A percentile compares a stretch with the other conserved stretches of the same genome.
These are phyloP conservation scores for Galbula dea DNA, from an alignment of 2,113 vertebrate species.

Conservation along the genomic window DNA sequence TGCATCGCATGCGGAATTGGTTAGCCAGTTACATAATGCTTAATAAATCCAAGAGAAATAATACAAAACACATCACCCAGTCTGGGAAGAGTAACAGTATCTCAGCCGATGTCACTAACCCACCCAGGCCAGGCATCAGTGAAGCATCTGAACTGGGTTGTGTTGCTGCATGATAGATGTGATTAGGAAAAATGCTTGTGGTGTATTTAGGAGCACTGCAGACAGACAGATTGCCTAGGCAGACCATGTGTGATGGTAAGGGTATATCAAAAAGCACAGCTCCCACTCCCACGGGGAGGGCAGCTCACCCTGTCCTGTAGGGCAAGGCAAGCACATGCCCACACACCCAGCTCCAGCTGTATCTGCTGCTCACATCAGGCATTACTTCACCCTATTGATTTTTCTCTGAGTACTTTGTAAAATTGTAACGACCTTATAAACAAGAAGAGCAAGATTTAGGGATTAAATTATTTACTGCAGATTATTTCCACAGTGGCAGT, in stretches of 20 bases:
- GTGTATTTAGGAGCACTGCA: not conserved
- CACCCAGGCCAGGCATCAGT: rapidly evolving
- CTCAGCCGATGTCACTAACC: not conserved
- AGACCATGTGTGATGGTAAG: not conserved
- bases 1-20: not conserved
- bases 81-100: not conserved
- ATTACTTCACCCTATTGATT: not conserved
- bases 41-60: conserved; percentile 61
- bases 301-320: rapidly evolving
- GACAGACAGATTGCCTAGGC: not conserved
- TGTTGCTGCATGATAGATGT: not conserved
- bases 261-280: not conserved
- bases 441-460: not conserved
- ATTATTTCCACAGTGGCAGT: not conserved
- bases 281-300: rapidly evolving
- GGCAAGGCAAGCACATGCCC: not conserved
- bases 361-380: not conserved
- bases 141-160: not conserved
- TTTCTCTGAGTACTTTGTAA: not conserved
- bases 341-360: not conserved
- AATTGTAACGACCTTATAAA: not conserved
- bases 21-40: conserved; percentile 49
- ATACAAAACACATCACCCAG: conserved; percentile 47
- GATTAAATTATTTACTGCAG: not conserved
- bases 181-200: not conserved